Evolutionary conservation across 2,888 invertebrate genomes (phyloP), one percentile per base, ranked within the genome.

Genomic region (Hyles lineata): DNA sequence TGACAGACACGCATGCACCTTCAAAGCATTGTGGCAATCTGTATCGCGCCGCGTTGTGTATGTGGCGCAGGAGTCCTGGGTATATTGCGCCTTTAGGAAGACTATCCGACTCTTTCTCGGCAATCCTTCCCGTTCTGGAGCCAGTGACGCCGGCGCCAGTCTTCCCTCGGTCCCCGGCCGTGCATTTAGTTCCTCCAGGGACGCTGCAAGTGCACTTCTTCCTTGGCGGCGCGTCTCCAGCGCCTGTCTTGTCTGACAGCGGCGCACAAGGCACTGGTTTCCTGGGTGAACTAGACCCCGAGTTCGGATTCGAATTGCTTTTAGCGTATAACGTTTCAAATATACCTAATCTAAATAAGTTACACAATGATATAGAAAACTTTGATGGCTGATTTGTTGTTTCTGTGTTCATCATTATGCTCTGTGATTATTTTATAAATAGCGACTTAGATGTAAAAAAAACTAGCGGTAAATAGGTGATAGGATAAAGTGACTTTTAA

Each of bases 21-120:
- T 95, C 94, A 74, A 95, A 95, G 78, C 95, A 95, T 79, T 94
- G 96, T 52, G 90, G 95, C 76, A 90, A 76, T 74, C 93, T 83
- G 77, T 90, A 89, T 29, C 93, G 88, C 0, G 94, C 91, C 4
- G 92, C 90, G 76, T 92, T 93, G 76, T 94, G 94, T 74, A 94
- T 90, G 77, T 93, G 87, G 2, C 94, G 87, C 8, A 94, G 84
- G 1, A 94, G 86, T 5, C 94, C 94, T 0, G 94, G 94, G 72
- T 92, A 87, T 2, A 58, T 63, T 0, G 92, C 91, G 19, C 93
- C 88, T 5, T 78, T 73, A 0, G 93, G 93, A 0, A 92, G 80
- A 59, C 84, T 84, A 0, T 85, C 86, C 0, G 83, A 76, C 7
- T 84, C 85, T 72, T 85, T 87, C 0, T 82, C 86, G 72, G 77